A percentile compares a stretch with the other conserved stretches of the same genome.
phyloP scores from a whole-genome alignment of 2,797 vertebrate genomes.

The Typhlichthys eigenmanni region DNA sequence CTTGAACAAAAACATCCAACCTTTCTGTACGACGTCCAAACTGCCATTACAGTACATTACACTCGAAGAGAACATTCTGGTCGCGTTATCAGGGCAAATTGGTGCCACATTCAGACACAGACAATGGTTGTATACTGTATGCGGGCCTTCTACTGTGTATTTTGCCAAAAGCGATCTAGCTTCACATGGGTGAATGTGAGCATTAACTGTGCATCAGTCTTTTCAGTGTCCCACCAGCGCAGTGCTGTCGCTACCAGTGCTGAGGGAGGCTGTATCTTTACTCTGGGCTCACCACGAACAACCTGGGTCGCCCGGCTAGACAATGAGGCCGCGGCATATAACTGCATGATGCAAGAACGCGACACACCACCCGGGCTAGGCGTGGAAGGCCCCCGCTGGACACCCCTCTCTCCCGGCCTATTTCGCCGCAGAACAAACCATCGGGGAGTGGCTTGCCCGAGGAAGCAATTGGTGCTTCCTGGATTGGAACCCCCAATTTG shows the following conservation, averaged over 20 bases:
- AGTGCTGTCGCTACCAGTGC: not conserved
- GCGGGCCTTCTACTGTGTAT: not conserved
- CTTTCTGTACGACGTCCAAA: slow-evolving; percentile 2
- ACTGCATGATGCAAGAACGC: slow-evolving; percentile 67
- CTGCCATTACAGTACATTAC: not conserved
- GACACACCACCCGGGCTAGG: slow-evolving; percentile 45
- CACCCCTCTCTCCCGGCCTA: slow-evolving; percentile 55
- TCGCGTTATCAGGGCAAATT: not conserved
- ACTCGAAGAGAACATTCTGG: not conserved
- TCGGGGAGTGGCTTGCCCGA: slow-evolving; percentile 33
- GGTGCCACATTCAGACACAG: not conserved
- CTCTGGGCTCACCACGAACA: slow-evolving; percentile 43
- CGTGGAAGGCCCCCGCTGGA: slow-evolving; percentile 48
- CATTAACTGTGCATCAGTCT: not conserved
- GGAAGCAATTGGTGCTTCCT: slow-evolving; percentile 63
- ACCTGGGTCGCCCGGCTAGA: slow-evolving; percentile 33
- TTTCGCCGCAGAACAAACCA: slow-evolving; percentile 40
- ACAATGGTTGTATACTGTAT: not conserved
- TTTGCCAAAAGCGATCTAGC: not conserved
- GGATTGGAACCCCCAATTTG: slow-evolving; percentile 53
- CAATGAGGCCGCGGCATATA: slow-evolving; percentile 42
- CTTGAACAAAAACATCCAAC: not conserved
- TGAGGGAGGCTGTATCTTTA: slow-evolving; percentile 5
- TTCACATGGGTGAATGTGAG: not conserved
- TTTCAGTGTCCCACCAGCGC: not conserved